Evolutionary conservation across 2,888 invertebrate species (phyloP), one percentile per base, ranked within the genome.

Genomic region (Laothoe populi): DNA sequence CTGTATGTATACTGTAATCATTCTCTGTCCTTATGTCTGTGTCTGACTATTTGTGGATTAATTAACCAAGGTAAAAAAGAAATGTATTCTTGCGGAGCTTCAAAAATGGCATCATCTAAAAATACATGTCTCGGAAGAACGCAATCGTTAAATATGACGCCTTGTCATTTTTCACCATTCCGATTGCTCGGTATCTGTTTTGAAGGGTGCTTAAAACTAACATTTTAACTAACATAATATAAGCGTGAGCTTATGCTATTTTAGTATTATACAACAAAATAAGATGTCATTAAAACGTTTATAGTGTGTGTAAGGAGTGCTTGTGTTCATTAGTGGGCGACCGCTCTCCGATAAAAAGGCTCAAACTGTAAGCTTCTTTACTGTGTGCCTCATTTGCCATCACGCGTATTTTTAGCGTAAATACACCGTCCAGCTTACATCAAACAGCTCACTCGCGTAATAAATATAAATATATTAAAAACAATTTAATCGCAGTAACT

Each of bases 281-380:
- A 44, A 68, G 53, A 75, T 72, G 72, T 68, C 73, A 74, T 86
- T 82, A 86, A 86, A 86, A 73, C 69, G 77, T 77, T 75, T 79
- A 81, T 78, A 77, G 74, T 70, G 65, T 69, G 74, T 19, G 49
- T 53, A 49, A 68, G 13, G 81, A 81, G 76, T 26, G 1, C 10
- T 38, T 13, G 74, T 76, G 80, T 77, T 83, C 82, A 85, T 83
- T 84, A 84, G 78, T 72, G 70, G 61, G 70, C 63, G 70, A 71
- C 68, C 67, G 74, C 68, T 65, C 66, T 63, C 66, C 70, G 74
- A 75, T 77, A 78, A 73, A 73, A n/a, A 72, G 66, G 70, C 74
- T 70, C 70, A 63, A 63, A 74, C 66, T 63, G 66, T 79, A 79
- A 81, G 78, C 81, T 72, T 65, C 79, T 79, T 78, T 74, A 67